Conservation (phyloP, 1,140 invertebrate species). For the Centruroides vittatus region DNA sequence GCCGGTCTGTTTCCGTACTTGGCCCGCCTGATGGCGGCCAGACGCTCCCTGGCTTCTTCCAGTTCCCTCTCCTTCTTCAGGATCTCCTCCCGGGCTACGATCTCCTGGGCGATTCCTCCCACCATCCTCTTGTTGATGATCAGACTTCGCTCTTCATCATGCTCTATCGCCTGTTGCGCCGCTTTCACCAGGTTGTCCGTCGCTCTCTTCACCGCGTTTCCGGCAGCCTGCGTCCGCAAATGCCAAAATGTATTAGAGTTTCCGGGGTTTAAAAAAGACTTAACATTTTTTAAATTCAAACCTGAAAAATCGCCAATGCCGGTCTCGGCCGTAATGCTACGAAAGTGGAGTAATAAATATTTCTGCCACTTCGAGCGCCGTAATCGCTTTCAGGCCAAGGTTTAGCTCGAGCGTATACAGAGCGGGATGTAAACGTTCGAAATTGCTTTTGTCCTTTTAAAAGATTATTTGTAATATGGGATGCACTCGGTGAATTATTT, state of each 20-base stretch:
- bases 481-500: too few species aligned
- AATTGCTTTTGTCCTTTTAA: too few species aligned
- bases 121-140: slow-evolving; percentile 74
- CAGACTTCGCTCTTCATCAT: slow-evolving; percentile 65
- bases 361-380: too few species aligned
- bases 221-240: slow-evolving; percentile 51
- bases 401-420: too few species aligned
- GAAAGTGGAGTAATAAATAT: too few species aligned
- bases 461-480: too few species aligned
- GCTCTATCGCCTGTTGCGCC: slow-evolving; percentile 80
- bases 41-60: slow-evolving; percentile 72
- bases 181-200: slow-evolving; percentile 92
- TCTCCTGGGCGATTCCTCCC: slow-evolving; percentile 65
- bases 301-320: background rate
- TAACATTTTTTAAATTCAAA: background rate
- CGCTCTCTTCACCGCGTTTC: slow-evolving; percentile 92
- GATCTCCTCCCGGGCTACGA: slow-evolving; percentile 48
- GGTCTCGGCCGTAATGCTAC: too few species aligned
- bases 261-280: background rate
- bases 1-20: slow-evolving; percentile 31
- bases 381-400: too few species aligned
- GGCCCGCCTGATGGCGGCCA: slow-evolving; percentile 43
- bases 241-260: background rate
- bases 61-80: slow-evolving; percentile 84
- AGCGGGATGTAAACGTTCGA: too few species aligned